Evolutionary conservation across 2,888 invertebrate species (phyloP), one percentile per base, ranked within the genome.

Genomic region (Chrysolina americana): DNA sequence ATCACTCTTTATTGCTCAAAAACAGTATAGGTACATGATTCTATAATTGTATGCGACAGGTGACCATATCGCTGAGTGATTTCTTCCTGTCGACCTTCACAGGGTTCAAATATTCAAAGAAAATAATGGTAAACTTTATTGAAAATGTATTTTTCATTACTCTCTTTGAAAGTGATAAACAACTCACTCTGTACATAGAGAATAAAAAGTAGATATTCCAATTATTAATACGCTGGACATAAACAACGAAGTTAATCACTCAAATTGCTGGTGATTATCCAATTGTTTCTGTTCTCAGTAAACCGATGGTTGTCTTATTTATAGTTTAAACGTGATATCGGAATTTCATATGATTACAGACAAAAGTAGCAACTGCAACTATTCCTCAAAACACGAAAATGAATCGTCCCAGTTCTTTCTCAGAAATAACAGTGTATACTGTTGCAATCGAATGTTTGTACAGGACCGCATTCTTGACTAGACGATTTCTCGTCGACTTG

Each of bases 311-410:
- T 59, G 23, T 59, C 59, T 59, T 59, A 59, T 59, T 59, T 59
- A 59, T 59, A 59, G 59, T 28, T 59, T 59, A 59, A 59, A 59
- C 59, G 59, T 59, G 59, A 59, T 59, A 59, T 59, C 59, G 59
- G 59, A 59, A 59, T 59, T 13, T 59, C 28, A 6, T 59, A 59
- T 59, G 59, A 59, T 59, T 59, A 59, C 59, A 59, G 59, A 59
- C 59, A n/a, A 59, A 59, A 59, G 19, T 59, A 36, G 36, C 59
- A 59, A 36, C 59, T 53, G 53, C 53, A 53, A 53, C 53, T 21
- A 53, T 53, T 53, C 59, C 59, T 59, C 17, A 59, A 59, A 59
- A 59, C 59, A 59, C 59, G 36, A 59, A 50, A 59, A 59, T 28
- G 15, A 36, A 59, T 28, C 36, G 59, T 28, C 59, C 59, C 59